phyloP scores from a whole-genome alignment of 2,113 vertebrate genomes.

The Protobothrops mucrosquamatus region DNA sequence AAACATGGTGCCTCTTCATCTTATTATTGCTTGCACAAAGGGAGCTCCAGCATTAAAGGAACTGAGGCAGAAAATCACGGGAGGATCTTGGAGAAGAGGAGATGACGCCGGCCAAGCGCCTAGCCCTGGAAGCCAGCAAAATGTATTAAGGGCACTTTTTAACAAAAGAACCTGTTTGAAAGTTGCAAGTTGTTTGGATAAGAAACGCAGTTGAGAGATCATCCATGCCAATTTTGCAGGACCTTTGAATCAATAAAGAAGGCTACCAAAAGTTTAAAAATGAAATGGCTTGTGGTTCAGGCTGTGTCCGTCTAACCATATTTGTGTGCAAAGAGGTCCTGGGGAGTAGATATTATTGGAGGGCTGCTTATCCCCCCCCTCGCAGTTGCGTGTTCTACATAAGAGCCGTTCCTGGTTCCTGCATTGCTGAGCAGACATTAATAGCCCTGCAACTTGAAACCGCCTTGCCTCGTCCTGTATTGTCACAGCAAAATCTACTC shows the following conservation, averaged over 20 bases:
- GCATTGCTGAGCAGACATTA: slow-evolving; percentile 41
- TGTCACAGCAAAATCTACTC: slow-evolving; percentile 39
- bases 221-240: background rate
- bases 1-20: background rate
- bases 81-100: background rate
- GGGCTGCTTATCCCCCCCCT: background rate
- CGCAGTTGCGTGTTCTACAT: slow-evolving; percentile 15
- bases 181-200: background rate
- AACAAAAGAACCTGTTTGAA: background rate
- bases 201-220: background rate
- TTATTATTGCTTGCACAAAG: background rate
- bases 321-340: background rate
- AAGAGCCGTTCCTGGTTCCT: slow-evolving; percentile 6
- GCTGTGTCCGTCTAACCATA: background rate
- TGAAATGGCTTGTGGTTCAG: background rate
- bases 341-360: background rate
- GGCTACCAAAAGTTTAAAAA: background rate
- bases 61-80: background rate
- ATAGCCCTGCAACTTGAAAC: slow-evolving; percentile 51
- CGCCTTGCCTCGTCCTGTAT: background rate
- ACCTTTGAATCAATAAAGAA: background rate
- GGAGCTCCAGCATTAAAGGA: background rate
- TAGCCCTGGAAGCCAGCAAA: background rate
- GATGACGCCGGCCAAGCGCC: background rate
- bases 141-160: background rate